Base-by-base conservation (phyloP, 2,113 vertebrate genomes). In the Myotis lucifugus region DNA sequence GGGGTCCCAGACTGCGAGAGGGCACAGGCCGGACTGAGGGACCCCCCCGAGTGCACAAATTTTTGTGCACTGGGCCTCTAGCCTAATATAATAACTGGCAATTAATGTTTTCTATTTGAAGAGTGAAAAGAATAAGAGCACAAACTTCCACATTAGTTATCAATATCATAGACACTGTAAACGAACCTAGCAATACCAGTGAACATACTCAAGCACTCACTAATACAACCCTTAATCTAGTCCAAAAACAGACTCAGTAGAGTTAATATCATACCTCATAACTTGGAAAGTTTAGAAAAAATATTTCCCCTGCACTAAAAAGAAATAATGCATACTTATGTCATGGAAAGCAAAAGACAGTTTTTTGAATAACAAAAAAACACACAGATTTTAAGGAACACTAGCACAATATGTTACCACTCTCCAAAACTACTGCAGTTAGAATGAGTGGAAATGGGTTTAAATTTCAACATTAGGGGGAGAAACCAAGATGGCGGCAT, bases 401-500 rank as follows among this genome's bases (percentile, higher is more conserved):
- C 3, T 27, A 17, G 6, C 48, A 90, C 21, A 72, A 46, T 25
- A 59, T 29, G 4, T 34, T 29, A 84, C 25, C 29, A 90, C 25
- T 86, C 32, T 78, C 56, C 46, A 79, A 78, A 42, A 32, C 8
- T 25, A 92, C 6, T 34, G n/a, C 8, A 14, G 56, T 90, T 73
- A 92, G n/a, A 94, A 84, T 13, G 25, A 86, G 23, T 77, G 72
- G 15, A 93, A 94, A 90, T 34, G 17, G 13, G 6, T 77, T 95
- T 93, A 81, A 78, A 78, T 82, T 86, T 54, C 42, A 95, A 94
- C 19, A 86, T 18, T 32, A 87, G 6, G 7, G 37, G 37, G 37
- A 37, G 37, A 37, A 37, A 37, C 37, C 37, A 37, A 37, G 37
- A 37, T 37, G 37, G 37, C 37, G 37, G 37, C 3, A 37, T 37